Conservation (phyloP, 1,140 invertebrate genomes). For the Tetranychus cinnabarinus region DNA sequence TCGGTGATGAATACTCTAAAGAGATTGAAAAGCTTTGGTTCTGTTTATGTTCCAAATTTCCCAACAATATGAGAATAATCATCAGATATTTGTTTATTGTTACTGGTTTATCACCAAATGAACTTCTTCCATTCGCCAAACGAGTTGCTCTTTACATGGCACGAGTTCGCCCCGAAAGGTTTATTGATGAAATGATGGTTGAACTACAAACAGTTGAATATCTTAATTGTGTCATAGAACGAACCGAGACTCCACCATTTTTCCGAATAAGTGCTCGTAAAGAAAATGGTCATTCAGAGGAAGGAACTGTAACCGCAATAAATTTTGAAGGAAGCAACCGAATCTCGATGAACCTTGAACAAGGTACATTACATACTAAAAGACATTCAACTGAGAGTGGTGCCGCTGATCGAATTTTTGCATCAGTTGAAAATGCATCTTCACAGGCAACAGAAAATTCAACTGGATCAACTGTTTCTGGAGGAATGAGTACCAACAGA, state of each 20-base stretch:
- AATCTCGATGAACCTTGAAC: slow-evolving; percentile 28
- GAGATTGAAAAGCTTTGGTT: slow-evolving; percentile 90
- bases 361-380: slow-evolving; percentile 88
- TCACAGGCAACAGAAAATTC: slow-evolving; percentile 9
- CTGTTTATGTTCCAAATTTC: slow-evolving; percentile 78
- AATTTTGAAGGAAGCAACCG: slow-evolving; percentile 12
- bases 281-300: slow-evolving; percentile 52
- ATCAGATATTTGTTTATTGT: slow-evolving; percentile 91
- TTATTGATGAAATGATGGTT: slow-evolving; percentile 87
- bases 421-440: slow-evolving; percentile 14
- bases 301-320: slow-evolving; percentile 20
- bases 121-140: slow-evolving; percentile 73
- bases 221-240: slow-evolving; percentile 72
- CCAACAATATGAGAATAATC: slow-evolving; percentile 88
- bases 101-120: slow-evolving; percentile 75
- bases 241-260: slow-evolving; percentile 90
- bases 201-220: slow-evolving; percentile 80
- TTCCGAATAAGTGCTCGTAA: slow-evolving; percentile 72
- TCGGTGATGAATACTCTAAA: slow-evolving; percentile 77
- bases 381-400: slow-evolving; percentile 75
- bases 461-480: slow-evolving; percentile 1
- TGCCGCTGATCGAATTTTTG: slow-evolving; percentile 10
- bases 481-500: neutral
- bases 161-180: slow-evolving; percentile 57
- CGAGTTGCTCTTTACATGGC: slow-evolving; percentile 77